Percentiles rank a stretch among this genome's conserved stretches.
These are phyloP conservation scores for Dicrurus megarhynchus DNA, from an alignment of 2,113 vertebrate genomes.

Conservation along the genomic window DNA sequence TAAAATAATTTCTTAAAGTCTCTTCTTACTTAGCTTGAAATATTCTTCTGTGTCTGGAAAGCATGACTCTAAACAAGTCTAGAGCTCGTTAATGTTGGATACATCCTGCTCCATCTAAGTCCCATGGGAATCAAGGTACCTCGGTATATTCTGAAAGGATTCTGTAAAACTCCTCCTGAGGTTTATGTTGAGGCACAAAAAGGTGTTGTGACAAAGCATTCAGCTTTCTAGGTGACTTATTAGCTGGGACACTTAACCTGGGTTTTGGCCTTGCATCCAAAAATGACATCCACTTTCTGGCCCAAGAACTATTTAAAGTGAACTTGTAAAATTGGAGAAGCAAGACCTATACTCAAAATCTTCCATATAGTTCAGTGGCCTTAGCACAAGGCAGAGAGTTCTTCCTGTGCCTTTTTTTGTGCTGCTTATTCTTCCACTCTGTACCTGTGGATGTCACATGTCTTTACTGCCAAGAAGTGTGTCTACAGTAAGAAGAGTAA, in stretches of 20 bases:
- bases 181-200: background rate
- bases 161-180: background rate
- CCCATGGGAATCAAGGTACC: background rate
- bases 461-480: background rate
- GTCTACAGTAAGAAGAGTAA: background rate
- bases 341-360: background rate
- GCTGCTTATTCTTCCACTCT: background rate
- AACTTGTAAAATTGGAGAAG: background rate
- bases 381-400: background rate
- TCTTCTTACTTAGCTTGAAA: background rate
- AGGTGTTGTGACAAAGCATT: background rate
- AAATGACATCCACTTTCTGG: background rate
- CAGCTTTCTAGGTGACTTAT: background rate
- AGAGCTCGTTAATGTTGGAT: background rate
- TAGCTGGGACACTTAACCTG: background rate
- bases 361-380: background rate
- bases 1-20: background rate
- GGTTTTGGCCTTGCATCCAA: background rate
- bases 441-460: background rate
- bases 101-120: background rate
- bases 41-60: background rate
- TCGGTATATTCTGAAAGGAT: background rate
- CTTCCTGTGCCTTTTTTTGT: background rate
- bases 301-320: background rate
- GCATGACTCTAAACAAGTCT: background rate